phyloP scores from a whole-genome alignment of 2,797 vertebrate genomes.

The Sebastes oblongus region DNA sequence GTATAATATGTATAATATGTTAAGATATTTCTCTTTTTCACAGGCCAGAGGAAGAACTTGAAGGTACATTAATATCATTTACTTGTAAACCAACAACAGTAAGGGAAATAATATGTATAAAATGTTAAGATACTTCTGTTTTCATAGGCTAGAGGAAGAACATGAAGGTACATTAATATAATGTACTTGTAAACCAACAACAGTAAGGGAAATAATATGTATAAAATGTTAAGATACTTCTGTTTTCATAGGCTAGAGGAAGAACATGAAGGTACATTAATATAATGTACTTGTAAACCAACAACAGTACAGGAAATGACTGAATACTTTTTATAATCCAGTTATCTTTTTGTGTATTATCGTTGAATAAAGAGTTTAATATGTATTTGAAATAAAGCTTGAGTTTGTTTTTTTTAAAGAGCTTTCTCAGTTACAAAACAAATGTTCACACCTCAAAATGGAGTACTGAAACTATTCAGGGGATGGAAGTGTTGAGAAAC shows the following conservation, averaged over 20 bases:
- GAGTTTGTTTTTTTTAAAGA: background rate
- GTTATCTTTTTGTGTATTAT: conserved; percentile 3
- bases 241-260: background rate
- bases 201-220: no score
- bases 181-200: background rate
- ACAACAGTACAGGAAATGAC: background rate
- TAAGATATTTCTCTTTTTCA: background rate
- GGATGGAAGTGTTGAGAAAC: conserved; percentile 61
- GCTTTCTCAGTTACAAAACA: background rate
- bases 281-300: background rate
- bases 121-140: background rate
- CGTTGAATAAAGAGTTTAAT: conserved; percentile 69
- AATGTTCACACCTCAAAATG: conserved; percentile 38
- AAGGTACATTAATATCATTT: background rate
- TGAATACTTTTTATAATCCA: background rate
- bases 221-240: background rate
- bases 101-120: no score
- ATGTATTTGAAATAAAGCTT: conserved; percentile 54
- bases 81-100: background rate
- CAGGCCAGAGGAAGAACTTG: background rate
- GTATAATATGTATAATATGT: background rate
- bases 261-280: background rate
- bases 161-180: background rate
- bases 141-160: background rate
- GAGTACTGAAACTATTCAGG: conserved; percentile 65